A percentile compares a stretch with the other conserved stretches of the same genome.
phyloP scores from a whole-genome alignment of 2,797 vertebrate species.

The Nasua narica region DNA sequence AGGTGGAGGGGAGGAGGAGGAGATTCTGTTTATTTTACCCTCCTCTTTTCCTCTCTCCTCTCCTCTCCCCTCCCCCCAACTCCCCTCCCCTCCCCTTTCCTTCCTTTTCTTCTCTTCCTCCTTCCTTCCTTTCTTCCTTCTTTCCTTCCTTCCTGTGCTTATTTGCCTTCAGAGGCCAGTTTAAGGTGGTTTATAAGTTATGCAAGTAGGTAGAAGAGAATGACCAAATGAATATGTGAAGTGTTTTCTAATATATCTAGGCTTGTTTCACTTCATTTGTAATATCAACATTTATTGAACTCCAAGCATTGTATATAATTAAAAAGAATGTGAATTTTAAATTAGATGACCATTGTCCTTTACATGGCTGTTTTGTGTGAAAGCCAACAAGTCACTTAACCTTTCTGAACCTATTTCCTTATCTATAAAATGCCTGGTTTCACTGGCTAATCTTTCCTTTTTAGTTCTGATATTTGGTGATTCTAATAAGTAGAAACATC shows the following conservation, averaged over 20 bases:
- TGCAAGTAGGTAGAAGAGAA: neutral
- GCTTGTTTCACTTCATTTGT: neutral
- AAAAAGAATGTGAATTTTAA: constrained; percentile 22
- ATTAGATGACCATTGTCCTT: neutral
- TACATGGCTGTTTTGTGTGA: neutral
- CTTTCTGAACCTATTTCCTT: neutral
- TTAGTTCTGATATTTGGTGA: constrained; percentile 1
- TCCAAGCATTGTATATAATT: neutral
- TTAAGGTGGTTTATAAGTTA: neutral
- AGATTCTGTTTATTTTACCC: neutral
- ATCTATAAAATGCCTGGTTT: neutral
- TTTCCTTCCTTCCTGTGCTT: neutral
- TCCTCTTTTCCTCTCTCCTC: neutral
- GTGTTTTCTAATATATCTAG: neutral
- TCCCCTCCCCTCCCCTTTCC: fast-evolving
- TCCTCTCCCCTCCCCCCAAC: neutral
- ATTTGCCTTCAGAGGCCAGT: neutral
- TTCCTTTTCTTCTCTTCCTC: neutral
- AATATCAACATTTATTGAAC: neutral
- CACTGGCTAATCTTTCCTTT: neutral
- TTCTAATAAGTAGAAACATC: neutral
- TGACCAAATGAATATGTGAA: neutral
- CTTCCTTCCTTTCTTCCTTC: fast-evolving
- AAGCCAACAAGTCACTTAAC: neutral
- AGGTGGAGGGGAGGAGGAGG: neutral